A percentile compares a stretch with the other conserved stretches of the same genome.
These are phyloP conservation scores for Aldabrachelys gigantea DNA, from an alignment of 2,113 vertebrate genomes.

Conservation along the genomic window DNA sequence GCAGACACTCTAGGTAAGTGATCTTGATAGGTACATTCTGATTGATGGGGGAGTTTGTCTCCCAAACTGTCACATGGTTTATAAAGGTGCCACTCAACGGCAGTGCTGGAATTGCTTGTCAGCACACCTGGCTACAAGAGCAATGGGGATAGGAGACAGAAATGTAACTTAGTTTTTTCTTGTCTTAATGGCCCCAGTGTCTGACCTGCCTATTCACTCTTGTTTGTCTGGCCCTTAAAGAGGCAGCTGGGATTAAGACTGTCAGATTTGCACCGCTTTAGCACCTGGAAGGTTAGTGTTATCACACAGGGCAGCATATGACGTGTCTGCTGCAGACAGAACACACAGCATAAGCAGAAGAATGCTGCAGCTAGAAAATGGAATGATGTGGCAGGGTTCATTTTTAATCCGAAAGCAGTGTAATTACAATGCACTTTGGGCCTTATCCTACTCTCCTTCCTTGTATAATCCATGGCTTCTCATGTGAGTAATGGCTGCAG, in stretches of 20 bases:
- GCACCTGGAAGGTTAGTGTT: constrained; percentile 39
- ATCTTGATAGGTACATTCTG: constrained; percentile 93
- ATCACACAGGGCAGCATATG: neutral
- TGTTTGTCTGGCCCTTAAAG: constrained; percentile 70
- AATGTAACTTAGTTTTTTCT: constrained; percentile 85
- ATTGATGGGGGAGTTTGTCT: constrained; percentile 93
- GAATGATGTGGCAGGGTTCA: neutral
- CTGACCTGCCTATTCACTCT: constrained; percentile 78
- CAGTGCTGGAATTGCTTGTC: constrained; percentile 83
- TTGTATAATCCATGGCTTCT: neutral
- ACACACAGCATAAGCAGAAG: neutral
- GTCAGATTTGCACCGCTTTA: constrained; percentile 64
- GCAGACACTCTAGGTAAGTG: constrained; percentile 80
- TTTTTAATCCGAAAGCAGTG: neutral
- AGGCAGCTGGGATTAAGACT: constrained; percentile 73
- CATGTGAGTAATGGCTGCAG: constrained; percentile 3
- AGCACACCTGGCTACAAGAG: constrained; percentile 79
- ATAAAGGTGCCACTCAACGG: constrained; percentile 95
- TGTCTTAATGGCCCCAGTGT: constrained; percentile 73
- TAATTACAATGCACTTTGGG: neutral
- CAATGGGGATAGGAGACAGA: constrained; percentile 80
- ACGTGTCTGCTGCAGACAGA: neutral
- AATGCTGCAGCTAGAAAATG: neutral
- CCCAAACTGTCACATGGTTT: constrained; percentile 94
- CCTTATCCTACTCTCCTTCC: neutral